A percentile compares a stretch with the other conserved stretches of the same genome.
Conservation (phyloP, 2,797 vertebrate genomes). For the Mastacembelus armatus region DNA sequence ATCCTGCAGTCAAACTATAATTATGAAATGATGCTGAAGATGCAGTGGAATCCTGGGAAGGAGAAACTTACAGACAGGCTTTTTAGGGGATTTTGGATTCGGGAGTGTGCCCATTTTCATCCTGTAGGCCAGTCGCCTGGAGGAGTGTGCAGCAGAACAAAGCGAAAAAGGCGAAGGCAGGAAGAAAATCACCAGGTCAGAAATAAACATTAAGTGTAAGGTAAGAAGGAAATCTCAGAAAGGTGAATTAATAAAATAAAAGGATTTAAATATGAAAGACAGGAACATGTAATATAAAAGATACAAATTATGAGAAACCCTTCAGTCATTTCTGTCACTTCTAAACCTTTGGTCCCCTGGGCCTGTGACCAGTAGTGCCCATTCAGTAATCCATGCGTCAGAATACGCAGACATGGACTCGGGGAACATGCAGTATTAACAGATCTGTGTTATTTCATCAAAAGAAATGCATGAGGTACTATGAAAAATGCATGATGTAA, state of each 20-base stretch:
- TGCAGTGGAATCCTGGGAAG: slow-evolving; percentile 40
- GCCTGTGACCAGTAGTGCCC: neutral
- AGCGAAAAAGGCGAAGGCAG: slow-evolving; percentile 42
- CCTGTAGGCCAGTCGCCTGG: slow-evolving; percentile 92
- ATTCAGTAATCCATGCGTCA: neutral
- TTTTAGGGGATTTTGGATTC: slow-evolving; percentile 88
- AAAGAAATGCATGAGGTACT: too few relatives aligned
- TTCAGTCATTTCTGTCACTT: too few relatives aligned
- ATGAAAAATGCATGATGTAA: too few relatives aligned
- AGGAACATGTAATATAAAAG: neutral
- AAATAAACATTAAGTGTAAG: slow-evolving; percentile 25
- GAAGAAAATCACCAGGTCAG: slow-evolving; percentile 39
- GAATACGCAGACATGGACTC: neutral
- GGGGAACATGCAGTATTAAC: neutral
- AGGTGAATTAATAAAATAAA: slow-evolving; percentile 5
- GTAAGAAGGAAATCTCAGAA: slow-evolving; percentile 6
- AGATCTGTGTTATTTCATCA: neutral
- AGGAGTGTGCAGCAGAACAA: slow-evolving; percentile 47
- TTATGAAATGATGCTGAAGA: slow-evolving; percentile 26
- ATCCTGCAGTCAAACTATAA: slow-evolving; percentile 22
- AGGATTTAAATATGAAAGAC: slow-evolving; percentile 19
- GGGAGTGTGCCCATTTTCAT: slow-evolving; percentile 89
- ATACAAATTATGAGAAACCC: slow-evolving; percentile 7
- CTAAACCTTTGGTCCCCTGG: neutral
- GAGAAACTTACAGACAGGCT: slow-evolving; percentile 89